These are phyloP conservation scores for Pipistrellus pipistrellus DNA, from an alignment of 2,797 vertebrate genomes.

Conservation along the genomic window DNA sequence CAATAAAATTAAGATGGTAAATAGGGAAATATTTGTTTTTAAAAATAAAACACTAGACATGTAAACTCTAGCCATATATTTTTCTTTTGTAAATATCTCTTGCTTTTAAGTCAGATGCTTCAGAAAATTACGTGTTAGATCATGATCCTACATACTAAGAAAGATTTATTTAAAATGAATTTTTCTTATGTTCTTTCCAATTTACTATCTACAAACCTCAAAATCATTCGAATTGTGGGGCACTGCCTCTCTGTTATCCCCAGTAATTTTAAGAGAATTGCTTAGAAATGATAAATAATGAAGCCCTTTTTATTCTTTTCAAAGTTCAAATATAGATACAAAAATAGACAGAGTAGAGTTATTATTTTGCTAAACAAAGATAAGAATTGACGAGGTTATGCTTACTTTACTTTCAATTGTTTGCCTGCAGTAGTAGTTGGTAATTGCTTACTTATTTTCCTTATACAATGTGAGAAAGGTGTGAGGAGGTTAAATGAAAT, in stretches of 20 bases:
- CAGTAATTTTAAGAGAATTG: background rate
- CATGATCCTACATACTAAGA: background rate
- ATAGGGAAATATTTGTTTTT: background rate
- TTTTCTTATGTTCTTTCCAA: background rate
- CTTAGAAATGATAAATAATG: background rate
- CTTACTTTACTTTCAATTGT: background rate
- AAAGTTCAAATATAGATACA: background rate
- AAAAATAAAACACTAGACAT: background rate
- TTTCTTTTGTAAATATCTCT: background rate
- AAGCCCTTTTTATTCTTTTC: background rate
- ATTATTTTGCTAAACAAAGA: background rate
- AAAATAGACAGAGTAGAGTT: background rate
- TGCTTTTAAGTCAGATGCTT: background rate
- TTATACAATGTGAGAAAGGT: background rate
- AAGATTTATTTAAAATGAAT: slow-evolving; percentile 17
- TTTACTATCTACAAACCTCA: slow-evolving; percentile 1
- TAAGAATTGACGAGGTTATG: background rate
- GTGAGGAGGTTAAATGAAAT: background rate
- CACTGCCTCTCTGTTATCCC: background rate
- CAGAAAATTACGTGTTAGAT: slow-evolving; percentile 37
- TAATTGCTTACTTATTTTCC: slow-evolving; percentile 12
- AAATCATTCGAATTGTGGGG: background rate
- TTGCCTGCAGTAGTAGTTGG: background rate
- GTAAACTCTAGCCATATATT: background rate
- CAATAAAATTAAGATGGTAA: background rate